Evolutionary conservation across 1,140 invertebrate species (phyloP).

Genomic region (Thereuonema tuberculata): DNA sequence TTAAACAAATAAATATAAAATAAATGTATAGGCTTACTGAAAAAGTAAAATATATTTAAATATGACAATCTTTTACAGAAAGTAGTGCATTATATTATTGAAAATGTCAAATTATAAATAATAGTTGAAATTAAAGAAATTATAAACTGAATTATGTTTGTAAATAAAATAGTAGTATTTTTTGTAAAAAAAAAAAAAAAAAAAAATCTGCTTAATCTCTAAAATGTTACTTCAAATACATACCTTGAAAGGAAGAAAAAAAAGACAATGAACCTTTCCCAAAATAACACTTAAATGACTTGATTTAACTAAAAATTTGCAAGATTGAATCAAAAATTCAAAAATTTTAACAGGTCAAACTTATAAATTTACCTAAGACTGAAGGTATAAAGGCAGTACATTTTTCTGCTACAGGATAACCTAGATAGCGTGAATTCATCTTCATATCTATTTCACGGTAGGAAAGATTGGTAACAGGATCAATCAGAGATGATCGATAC

Average conservation of each 20-base stretch:
- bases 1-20: too few species aligned
- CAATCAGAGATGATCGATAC: constrained; percentile 28
- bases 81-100: too few species aligned
- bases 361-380: constrained; percentile 20
- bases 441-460: constrained; percentile 34
- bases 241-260: not conserved
- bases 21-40: too few species aligned
- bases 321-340: not conserved
- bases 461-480: constrained; percentile 29
- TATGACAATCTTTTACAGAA: too few species aligned
- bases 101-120: too few species aligned
- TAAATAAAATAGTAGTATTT: too few species aligned
- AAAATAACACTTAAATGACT: not conserved
- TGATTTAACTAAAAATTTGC: not conserved
- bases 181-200: not conserved
- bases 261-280: not conserved
- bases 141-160: too few species aligned
- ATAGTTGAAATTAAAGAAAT: too few species aligned
- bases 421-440: constrained; percentile 40
- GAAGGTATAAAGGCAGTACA: constrained; percentile 37
- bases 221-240: not conserved
- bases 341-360: not conserved
- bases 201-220: not conserved
- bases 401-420: constrained; percentile 33
- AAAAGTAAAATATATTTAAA: too few species aligned